Conservation (phyloP, 2,113 vertebrate genomes). For the Rhombomys opimus region DNA sequence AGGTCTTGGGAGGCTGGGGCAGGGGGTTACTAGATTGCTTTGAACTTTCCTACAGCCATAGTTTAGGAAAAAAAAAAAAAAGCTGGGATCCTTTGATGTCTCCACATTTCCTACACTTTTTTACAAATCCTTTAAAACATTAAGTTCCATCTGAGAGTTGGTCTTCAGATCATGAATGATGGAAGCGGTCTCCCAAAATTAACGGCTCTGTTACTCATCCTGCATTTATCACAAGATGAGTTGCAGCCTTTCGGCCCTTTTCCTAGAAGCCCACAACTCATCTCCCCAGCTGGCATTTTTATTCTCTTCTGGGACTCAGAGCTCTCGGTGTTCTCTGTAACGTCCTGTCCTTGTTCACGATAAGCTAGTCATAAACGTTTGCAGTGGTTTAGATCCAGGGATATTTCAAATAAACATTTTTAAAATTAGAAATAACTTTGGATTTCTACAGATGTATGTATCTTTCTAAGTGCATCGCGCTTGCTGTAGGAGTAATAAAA, state of each 20-base stretch:
- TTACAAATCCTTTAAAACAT: conserved; percentile 40
- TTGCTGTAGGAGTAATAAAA: conserved; percentile 51
- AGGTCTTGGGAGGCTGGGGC: background rate
- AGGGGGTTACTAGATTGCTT: background rate
- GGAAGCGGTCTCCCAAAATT: background rate
- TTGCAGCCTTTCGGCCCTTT: background rate
- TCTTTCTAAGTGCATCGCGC: background rate
- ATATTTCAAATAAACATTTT: conserved; percentile 29
- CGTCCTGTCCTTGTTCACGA: background rate
- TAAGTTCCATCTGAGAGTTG: background rate
- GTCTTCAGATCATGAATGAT: conserved; percentile 2
- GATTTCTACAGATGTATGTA: background rate
- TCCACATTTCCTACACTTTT: conserved; percentile 16
- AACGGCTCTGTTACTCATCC: background rate
- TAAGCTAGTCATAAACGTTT: conserved; percentile 45
- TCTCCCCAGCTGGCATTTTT: conserved; percentile 42
- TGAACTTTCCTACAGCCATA: background rate
- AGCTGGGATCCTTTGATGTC: conserved; percentile 4
- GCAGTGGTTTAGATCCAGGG: background rate
- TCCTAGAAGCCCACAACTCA: conserved; percentile 5
- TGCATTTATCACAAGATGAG: background rate
- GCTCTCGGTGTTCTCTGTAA: conserved; percentile 22
- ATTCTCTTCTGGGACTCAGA: conserved; percentile 48
- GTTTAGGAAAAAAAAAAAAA: background rate
- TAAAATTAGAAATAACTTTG: conserved; percentile 34